Percentiles rank a stretch among this genome's conserved stretches.
These are phyloP conservation scores for Adelges cooleyi DNA, from an alignment of 1,140 invertebrate genomes.

Conservation along the genomic window DNA sequence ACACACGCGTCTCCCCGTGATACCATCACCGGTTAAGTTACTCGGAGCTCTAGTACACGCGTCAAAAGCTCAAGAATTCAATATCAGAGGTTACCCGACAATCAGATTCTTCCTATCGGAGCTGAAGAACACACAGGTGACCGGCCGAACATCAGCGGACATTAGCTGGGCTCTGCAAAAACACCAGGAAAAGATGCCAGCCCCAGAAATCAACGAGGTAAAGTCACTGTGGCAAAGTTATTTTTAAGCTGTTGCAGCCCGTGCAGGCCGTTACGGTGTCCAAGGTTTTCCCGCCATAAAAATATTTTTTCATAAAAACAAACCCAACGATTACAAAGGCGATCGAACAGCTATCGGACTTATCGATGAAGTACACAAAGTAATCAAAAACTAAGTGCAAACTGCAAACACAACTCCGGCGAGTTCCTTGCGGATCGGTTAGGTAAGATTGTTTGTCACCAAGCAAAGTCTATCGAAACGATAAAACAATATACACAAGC, in stretches of 20 bases:
- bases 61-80: constrained; percentile 61
- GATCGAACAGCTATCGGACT: constrained; percentile 72
- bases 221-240: too few relatives aligned
- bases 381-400: constrained; percentile 56
- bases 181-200: constrained; percentile 68
- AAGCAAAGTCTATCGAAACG: too few relatives aligned
- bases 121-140: constrained; percentile 70
- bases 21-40: constrained; percentile 85
- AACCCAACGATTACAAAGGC: constrained; percentile 78
- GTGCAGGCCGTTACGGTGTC: constrained; percentile 70
- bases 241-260: too few relatives aligned
- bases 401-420: constrained; percentile 49
- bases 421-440: constrained; percentile 39
- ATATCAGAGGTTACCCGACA: constrained; percentile 88
- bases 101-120: constrained; percentile 86
- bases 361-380: constrained; percentile 68
- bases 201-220: constrained; percentile 79
- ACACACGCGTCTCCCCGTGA: constrained; percentile 90
- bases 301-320: constrained; percentile 80
- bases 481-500: too few relatives aligned
- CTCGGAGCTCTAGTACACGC: constrained; percentile 83
- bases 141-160: constrained; percentile 75
- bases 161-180: constrained; percentile 85
- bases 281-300: constrained; percentile 94
- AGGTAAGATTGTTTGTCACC: too few relatives aligned